Evolutionary conservation across 2,113 vertebrate genomes (phyloP).

Genomic region (Ellobius talpinus): DNA sequence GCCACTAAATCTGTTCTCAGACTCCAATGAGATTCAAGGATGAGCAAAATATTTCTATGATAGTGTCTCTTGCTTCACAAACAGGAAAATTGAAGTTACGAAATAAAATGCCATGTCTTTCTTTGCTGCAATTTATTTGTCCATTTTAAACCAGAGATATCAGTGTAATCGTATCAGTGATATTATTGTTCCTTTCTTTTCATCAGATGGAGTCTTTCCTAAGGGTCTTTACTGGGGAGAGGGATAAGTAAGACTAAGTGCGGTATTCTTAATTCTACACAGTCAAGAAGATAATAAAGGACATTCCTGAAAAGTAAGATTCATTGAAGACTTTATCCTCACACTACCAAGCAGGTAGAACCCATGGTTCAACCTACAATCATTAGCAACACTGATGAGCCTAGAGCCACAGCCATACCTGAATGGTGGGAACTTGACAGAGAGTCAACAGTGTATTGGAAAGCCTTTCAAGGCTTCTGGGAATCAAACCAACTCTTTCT

Average conservation of each 20-base stretch:
- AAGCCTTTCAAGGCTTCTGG: slow-evolving; percentile 11
- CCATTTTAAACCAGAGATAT: slow-evolving; percentile 38
- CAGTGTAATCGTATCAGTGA: neutral
- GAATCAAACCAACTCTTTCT: neutral
- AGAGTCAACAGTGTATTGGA: neutral
- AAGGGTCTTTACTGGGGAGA: neutral
- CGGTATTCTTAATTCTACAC: neutral
- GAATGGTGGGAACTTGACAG: neutral
- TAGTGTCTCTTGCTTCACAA: neutral
- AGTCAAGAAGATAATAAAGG: slow-evolving; percentile 20
- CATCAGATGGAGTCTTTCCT: neutral
- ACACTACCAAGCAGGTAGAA: neutral
- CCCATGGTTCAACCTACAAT: neutral
- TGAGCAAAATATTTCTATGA: neutral
- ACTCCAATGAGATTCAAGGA: neutral
- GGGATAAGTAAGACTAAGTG: neutral
- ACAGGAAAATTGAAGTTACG: slow-evolving; percentile 15
- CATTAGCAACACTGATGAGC: neutral
- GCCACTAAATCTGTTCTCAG: neutral
- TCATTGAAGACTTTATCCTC: neutral
- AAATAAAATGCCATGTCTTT: neutral
- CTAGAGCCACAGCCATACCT: neutral
- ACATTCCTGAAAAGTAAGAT: neutral
- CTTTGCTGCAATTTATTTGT: neutral
- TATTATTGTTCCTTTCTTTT: slow-evolving; percentile 1